Base-by-base conservation (phyloP, 2,113 vertebrate species). In the Rhinolophus sinicus region DNA sequence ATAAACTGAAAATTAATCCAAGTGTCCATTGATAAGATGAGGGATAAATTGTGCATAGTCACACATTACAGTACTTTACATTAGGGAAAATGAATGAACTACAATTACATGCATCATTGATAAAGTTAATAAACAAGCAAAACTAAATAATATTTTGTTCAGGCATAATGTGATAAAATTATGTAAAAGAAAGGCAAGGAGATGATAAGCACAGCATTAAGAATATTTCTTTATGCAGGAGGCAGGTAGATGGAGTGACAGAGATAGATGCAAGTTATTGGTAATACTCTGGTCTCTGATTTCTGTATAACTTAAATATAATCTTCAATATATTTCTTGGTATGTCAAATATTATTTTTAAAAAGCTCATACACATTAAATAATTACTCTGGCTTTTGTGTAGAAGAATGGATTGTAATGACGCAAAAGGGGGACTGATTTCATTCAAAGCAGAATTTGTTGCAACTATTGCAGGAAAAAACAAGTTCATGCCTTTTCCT, bases 81-180 rank as follows among this genome's bases (percentile, higher is more conserved):
- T 81, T 85, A 22, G 82, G 72, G 28, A 89, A 88, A 89, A 50
- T 77, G 87, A 93, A 60, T 96, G 64, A 92, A 77, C 60, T 86
- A 26, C 60, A 94, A 40, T 97, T 89, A 83, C 64, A 90, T 73
- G 80, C 62, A 93, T 83, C 88, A 90, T 40, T 94, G 88, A 92
- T 87, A 72, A 92, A 95, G 69, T 94, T 94, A 94, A 95, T 86
- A 90, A 62, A 92, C 13, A 84, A 94, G 7, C 30, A 47, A 92
- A 83, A 76, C 76, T 24, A 88, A 78, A 47, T 84, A 84, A 47
- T 85, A 78, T 52, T 84, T 92, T 89, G 8, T 73, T 92, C 33
- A 80, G 84, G 28, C 38, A 78, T 67, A 84, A 40, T 85, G 26
- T 78, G 78, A 89, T 65, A 78, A 84, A 88, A 92, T 44, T 58